A percentile compares a stretch with the other conserved stretches of the same genome.
Evolutionary conservation across 1,140 invertebrate genomes (phyloP).

Genomic region (Drosophila varians): DNA sequence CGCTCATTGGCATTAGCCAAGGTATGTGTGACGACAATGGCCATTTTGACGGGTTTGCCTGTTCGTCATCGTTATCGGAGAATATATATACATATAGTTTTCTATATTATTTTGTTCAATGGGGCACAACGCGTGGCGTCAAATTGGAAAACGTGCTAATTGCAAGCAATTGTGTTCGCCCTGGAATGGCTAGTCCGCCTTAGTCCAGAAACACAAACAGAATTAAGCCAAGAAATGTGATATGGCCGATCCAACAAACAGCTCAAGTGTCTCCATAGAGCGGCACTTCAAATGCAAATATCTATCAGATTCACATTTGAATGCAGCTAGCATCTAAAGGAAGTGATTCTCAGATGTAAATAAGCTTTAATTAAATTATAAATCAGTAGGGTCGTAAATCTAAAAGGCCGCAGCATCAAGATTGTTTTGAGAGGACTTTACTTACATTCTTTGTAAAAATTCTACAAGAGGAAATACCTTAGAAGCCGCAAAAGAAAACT

Average conservation of each 20-base stretch:
- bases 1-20: constrained; percentile 2
- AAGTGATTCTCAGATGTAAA: constrained; percentile 54
- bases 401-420: constrained; percentile 23
- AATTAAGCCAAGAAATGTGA: constrained; percentile 23
- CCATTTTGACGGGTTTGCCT: constrained; percentile 4
- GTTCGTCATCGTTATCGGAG: constrained; percentile 11
- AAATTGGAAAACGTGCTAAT: constrained; percentile 46
- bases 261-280: constrained; percentile 12
- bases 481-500: not conserved
- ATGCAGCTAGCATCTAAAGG: constrained; percentile 47
- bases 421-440: constrained; percentile 36
- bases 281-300: constrained; percentile 46
- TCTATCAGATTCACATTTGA: constrained; percentile 45
- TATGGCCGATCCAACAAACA: not conserved
- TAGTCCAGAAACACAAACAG: not conserved
- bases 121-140: constrained; percentile 32
- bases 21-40: constrained; percentile 39
- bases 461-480: not conserved
- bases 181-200: not conserved
- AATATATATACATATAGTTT: not conserved
- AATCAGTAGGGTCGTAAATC: constrained; percentile 45
- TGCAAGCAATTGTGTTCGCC: constrained; percentile 1
- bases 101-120: constrained; percentile 18
- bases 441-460: not conserved
- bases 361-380: constrained; percentile 19